Percentiles rank a stretch among this genome's conserved stretches.
phyloP scores from a whole-genome alignment of 2,797 vertebrate species.

The Typhlichthys eigenmanni region DNA sequence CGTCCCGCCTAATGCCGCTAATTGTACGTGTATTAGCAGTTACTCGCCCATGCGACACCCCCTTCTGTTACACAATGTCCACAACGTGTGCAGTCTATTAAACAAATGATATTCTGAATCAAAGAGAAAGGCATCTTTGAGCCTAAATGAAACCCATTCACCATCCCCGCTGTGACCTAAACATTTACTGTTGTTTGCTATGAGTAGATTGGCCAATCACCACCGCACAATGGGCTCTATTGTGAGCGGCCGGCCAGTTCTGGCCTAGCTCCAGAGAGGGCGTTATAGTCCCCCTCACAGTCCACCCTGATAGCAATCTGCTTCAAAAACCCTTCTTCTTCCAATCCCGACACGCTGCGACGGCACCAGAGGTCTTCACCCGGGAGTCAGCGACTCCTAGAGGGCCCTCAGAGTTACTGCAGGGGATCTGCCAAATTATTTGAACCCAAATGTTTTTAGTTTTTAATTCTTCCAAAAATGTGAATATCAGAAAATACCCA shows the following conservation, averaged over 20 bases:
- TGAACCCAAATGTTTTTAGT: no score
- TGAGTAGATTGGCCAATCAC: constrained; percentile 72
- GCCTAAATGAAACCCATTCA: constrained; percentile 46
- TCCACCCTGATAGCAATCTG: constrained; percentile 77
- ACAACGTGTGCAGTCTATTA: constrained; percentile 29
- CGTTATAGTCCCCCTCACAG: constrained; percentile 63
- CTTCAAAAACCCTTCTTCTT: constrained; percentile 66
- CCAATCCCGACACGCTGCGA: constrained; percentile 59
- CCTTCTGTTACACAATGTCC: constrained; percentile 39
- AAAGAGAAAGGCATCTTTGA: constrained; percentile 50
- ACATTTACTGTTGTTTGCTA: constrained; percentile 70
- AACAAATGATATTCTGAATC: constrained; percentile 38
- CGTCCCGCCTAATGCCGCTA: constrained; percentile 33
- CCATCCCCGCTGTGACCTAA: constrained; percentile 64
- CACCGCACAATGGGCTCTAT: constrained; percentile 66
- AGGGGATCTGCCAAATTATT: no score
- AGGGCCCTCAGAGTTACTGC: constrained; percentile 53
- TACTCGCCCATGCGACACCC: constrained; percentile 25
- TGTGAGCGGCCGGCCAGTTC: constrained; percentile 43
- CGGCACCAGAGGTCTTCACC: constrained; percentile 29
- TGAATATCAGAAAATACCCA: no score
- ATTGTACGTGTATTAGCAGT: constrained; percentile 31
- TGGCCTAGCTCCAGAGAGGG: constrained; percentile 70
- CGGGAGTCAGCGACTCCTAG: constrained; percentile 23
- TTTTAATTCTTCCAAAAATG: no score